Percentiles rank a stretch among this genome's conserved stretches.
These are phyloP conservation scores for Embidobia sp. DNA, from an alignment of 2,888 invertebrate genomes.

Conservation along the genomic window DNA sequence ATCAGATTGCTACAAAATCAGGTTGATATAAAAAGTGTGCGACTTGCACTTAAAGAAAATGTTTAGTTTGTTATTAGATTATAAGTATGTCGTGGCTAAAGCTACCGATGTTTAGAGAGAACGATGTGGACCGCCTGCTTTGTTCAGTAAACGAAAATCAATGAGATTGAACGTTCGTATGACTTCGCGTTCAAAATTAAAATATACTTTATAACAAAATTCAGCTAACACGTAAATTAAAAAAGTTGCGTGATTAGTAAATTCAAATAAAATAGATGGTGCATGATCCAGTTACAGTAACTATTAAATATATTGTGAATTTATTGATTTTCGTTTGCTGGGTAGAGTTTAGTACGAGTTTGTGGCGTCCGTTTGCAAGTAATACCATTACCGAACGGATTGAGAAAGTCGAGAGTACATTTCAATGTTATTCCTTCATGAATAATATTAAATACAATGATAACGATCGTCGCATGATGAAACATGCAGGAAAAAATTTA, in stretches of 20 bases:
- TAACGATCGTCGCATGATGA: no score
- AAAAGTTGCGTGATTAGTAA: no score
- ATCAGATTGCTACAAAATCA: no score
- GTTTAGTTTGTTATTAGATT: background rate
- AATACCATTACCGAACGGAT: conserved; percentile 24
- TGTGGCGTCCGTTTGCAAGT: background rate
- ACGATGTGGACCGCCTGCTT: conserved; percentile 15
- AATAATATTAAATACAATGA: no score
- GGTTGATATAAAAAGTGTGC: no score
- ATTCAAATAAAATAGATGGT: background rate
- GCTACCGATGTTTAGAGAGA: background rate
- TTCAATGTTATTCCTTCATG: no score
- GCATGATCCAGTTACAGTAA: background rate
- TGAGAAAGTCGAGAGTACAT: no score
- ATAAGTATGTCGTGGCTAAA: background rate
- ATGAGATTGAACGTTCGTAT: conserved; percentile 15
- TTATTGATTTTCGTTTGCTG: conserved; percentile 33
- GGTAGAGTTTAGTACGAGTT: conserved; percentile 1
- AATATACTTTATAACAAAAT: conserved; percentile 10
- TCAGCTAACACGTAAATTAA: no score
- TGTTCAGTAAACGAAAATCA: conserved; percentile 33
- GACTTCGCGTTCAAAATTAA: no score
- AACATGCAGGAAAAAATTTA: no score
- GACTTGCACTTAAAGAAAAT: no score
- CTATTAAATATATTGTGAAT: conserved; percentile 24